These are phyloP conservation scores for Empidonax traillii DNA, from an alignment of 2,113 vertebrate genomes.

Conservation along the genomic window DNA sequence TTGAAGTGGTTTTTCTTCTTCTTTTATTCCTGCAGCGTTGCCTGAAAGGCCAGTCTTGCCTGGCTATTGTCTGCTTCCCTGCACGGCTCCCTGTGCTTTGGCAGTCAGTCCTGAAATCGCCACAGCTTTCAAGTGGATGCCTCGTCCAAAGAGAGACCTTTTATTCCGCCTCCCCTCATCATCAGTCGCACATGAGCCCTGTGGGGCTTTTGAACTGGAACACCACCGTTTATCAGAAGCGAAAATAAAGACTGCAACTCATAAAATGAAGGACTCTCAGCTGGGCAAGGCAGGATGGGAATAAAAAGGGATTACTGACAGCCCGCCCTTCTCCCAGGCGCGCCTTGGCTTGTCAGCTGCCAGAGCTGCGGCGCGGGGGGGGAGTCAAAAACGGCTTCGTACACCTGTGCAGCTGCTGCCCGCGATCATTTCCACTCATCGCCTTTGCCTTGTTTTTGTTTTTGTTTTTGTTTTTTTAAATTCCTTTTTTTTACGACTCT, in stretches of 20 bases:
- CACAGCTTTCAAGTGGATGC: not conserved
- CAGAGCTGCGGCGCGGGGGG: not conserved
- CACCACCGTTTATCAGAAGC: not conserved
- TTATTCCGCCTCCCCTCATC: not conserved
- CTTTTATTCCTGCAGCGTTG: not conserved
- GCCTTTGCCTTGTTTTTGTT: not conserved
- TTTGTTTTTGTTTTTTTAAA: not conserved
- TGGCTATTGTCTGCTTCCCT: accelerated
- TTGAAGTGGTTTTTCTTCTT: not conserved
- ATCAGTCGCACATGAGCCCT: not conserved
- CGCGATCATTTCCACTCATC: not conserved
- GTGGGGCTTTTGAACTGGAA: not conserved
- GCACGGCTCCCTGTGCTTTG: not conserved
- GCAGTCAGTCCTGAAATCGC: accelerated
- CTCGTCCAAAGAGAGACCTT: not conserved
- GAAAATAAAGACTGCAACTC: not conserved
- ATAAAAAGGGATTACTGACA: not conserved
- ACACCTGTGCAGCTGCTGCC: not conserved
- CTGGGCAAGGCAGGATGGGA: not conserved
- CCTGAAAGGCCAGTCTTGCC: not conserved
- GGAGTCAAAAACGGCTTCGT: not conserved
- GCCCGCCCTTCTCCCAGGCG: not conserved
- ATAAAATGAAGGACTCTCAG: not conserved
- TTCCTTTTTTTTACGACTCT: not conserved
- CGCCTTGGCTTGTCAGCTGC: no score